Evolutionary conservation across 2,888 invertebrate genomes (phyloP), one percentile per base, ranked within the genome.

Genomic region (Caenorhabditis sp.): DNA sequence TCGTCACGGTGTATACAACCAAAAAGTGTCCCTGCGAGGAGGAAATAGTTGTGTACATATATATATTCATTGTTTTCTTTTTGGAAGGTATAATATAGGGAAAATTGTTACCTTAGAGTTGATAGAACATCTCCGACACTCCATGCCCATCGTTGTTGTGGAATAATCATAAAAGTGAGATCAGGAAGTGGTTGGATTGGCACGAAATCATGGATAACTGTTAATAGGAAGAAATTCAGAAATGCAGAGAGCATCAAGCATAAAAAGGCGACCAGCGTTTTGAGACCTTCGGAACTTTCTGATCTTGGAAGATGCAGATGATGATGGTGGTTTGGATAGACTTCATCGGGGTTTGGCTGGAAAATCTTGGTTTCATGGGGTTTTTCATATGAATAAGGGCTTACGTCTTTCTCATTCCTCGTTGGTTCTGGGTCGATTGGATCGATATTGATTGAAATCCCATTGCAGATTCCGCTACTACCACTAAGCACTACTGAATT

Each of bases 121-220:
- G 84, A 85, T 8, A 87, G 70, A 1, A 87, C 85, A 69, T 87
- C 87, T 25, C 87, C 86, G 12, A 87, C 84, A 25, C 82, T 77
- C 87, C 87, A 87, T 7, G 87, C 87, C 87, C 87, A 87, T 59
- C 83, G 50, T 63, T 87, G 86, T 68, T 87, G 86, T 2, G 83
- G 83, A 20, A 87, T 82, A 38, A 87, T 62, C 72, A 83, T 82
- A 64, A 84, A 87, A 8, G 85, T 84, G 56, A 87, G 75, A 71
- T 87, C 87, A 10, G 84, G 83, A 20, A 86, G 69, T 12, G 83
- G 81, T 61, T 81, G 63, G n/a, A 77, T 58, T 1, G 85, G 85
- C 14, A 87, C 85, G 38, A 86, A 80, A 69, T 86, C 86, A 64
- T 86, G 86, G 60, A 87, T 84, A 7, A 86, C 85, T 17, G 86